phyloP scores from a whole-genome alignment of 1,140 invertebrate genomes.

The Penaeus indicus region DNA sequence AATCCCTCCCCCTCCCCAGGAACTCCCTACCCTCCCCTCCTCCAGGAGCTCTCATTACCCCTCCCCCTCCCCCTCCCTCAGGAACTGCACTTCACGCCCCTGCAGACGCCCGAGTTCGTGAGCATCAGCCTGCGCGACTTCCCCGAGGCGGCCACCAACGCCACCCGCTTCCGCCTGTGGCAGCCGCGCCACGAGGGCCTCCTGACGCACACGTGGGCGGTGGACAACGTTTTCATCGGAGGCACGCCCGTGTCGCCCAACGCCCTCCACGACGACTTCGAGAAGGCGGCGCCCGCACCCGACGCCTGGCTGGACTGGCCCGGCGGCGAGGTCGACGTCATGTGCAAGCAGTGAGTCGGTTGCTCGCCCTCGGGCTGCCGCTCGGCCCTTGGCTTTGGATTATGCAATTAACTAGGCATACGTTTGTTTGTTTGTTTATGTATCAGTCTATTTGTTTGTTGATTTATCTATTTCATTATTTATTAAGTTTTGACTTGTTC shows the following conservation, averaged over 20 bases:
- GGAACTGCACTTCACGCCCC: constrained; percentile 70
- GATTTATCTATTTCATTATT: too few species aligned
- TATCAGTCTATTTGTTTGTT: too few species aligned
- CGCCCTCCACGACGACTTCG: constrained; percentile 70
- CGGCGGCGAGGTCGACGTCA: constrained; percentile 69
- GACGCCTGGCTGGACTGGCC: constrained; percentile 72
- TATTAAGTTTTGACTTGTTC: too few species aligned
- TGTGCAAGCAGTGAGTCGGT: constrained; percentile 68
- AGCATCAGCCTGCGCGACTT: constrained; percentile 65
- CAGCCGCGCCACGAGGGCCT: constrained; percentile 71
- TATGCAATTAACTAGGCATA: too few species aligned
- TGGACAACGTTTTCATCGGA: constrained; percentile 72
- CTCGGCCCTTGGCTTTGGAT: too few species aligned
- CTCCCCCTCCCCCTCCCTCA: constrained; percentile 63
- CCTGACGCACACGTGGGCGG: constrained; percentile 69
- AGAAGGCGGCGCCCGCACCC: constrained; percentile 65
- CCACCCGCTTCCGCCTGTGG: constrained; percentile 72
- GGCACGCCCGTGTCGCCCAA: constrained; percentile 70
- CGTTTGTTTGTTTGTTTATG: too few species aligned
- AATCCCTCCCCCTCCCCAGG: too few species aligned
- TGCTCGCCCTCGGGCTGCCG: too few species aligned
- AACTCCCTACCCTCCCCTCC: too few species aligned
- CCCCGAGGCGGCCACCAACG: constrained; percentile 68
- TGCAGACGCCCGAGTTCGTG: constrained; percentile 68
- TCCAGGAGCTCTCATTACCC: neutral